phyloP scores from a whole-genome alignment of 2,797 vertebrate species.

The Microctenopoma lineatum region DNA sequence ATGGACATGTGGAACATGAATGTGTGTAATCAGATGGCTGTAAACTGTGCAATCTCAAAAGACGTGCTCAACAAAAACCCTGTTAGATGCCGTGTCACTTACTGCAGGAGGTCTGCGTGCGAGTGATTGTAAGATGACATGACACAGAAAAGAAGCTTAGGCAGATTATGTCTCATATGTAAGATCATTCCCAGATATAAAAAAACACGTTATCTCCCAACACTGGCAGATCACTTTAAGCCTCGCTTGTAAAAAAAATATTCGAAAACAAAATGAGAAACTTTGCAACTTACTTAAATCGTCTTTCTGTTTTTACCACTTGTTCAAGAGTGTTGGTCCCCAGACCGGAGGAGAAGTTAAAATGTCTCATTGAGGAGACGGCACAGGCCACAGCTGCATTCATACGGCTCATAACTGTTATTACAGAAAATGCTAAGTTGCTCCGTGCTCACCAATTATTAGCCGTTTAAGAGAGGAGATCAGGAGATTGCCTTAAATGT shows the following conservation, averaged over 20 bases:
- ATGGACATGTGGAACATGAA: neutral
- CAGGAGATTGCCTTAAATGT: neutral
- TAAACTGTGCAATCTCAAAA: neutral
- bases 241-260: neutral
- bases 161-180: slow-evolving; percentile 50
- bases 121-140: slow-evolving; percentile 49
- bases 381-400: neutral
- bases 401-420: neutral
- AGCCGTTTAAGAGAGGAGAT: neutral
- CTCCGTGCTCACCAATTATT: neutral
- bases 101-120: slow-evolving; percentile 19
- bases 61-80: neutral
- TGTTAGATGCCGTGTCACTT: slow-evolving; percentile 18
- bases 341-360: neutral
- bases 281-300: slow-evolving; percentile 5
- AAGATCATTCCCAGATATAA: slow-evolving; percentile 57
- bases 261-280: slow-evolving; percentile 15
- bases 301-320: neutral
- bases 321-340: neutral
- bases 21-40: slow-evolving; percentile 2
- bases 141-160: slow-evolving; percentile 54
- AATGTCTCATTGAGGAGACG: neutral
- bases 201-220: slow-evolving; percentile 23
- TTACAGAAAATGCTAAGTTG: neutral
- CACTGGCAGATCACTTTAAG: slow-evolving; percentile 20